These are phyloP conservation scores for Limnephilus marmoratus DNA, from an alignment of 2,888 invertebrate genomes.

Conservation along the genomic window DNA sequence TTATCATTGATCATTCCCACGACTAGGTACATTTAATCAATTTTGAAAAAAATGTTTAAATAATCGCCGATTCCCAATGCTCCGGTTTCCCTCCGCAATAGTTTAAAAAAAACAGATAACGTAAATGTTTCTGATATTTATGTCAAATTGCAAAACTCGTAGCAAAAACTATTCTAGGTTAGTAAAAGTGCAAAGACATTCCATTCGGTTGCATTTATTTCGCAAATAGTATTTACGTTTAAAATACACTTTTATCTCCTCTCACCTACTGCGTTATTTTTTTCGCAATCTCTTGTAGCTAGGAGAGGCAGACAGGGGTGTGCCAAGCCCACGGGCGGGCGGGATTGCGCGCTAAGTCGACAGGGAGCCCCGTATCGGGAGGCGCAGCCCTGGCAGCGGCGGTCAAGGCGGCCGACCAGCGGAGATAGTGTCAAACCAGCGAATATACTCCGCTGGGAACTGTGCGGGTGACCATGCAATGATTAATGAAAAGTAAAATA, in stretches of 20 bases:
- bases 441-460: background rate
- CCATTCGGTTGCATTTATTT: background rate
- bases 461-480: constrained; percentile 2
- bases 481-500: background rate
- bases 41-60: too few species aligned
- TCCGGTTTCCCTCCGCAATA: too few species aligned
- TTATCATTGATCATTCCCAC: too few species aligned
- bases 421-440: constrained; percentile 48
- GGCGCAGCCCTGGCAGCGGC: constrained; percentile 43
- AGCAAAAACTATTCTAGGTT: too few species aligned
- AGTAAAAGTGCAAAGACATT: background rate
- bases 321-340: background rate
- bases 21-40: too few species aligned
- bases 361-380: constrained; percentile 51
- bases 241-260: background rate
- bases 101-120: too few species aligned
- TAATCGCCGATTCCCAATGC: too few species aligned
- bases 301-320: constrained; percentile 20
- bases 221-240: background rate
- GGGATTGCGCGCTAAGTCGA: constrained; percentile 52
- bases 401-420: constrained; percentile 35
- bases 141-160: too few species aligned
- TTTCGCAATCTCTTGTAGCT: background rate
- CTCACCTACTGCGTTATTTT: background rate
- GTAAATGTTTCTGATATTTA: too few species aligned